A percentile compares a stretch with the other conserved stretches of the same genome.
These are phyloP conservation scores for Scelioninae gen. 1 DNA, from an alignment of 2,888 invertebrate genomes.

Conservation along the genomic window DNA sequence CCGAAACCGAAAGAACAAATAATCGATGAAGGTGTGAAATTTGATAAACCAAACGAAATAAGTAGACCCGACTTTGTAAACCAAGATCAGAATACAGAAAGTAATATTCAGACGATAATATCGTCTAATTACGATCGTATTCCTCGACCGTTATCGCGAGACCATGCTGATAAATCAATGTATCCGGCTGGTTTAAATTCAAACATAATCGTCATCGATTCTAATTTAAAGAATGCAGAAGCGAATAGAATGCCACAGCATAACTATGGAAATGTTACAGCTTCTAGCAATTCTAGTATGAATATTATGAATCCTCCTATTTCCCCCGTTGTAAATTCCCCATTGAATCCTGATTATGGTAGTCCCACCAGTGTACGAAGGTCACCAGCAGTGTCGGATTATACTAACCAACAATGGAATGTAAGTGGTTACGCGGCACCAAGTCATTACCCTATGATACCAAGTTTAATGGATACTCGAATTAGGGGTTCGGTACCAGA, in stretches of 20 bases:
- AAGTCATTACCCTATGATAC: slow-evolving; percentile 43
- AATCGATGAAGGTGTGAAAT: too few relatives aligned
- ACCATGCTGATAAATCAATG: slow-evolving; percentile 13
- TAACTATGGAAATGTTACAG: background rate
- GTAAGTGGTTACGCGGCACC: slow-evolving; percentile 19
- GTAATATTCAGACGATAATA: slow-evolving; percentile 40
- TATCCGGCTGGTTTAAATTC: slow-evolving; percentile 14
- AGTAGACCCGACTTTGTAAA: too few relatives aligned
- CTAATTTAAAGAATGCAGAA: slow-evolving; percentile 15
- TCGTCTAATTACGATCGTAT: slow-evolving; percentile 15
- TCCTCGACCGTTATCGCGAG: too few relatives aligned
- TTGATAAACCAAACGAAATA: too few relatives aligned
- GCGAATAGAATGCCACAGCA: slow-evolving; percentile 17
- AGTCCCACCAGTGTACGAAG: slow-evolving; percentile 22
- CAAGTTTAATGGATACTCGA: slow-evolving; percentile 50
- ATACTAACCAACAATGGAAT: slow-evolving; percentile 42
- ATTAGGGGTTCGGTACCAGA: slow-evolving; percentile 50
- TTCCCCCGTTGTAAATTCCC: slow-evolving; percentile 29
- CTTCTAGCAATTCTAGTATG: slow-evolving; percentile 67
- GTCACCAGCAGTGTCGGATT: slow-evolving; percentile 36
- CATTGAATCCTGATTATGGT: slow-evolving; percentile 39
- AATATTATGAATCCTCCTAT: slow-evolving; percentile 14
- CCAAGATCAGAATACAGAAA: background rate
- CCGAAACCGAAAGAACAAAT: too few relatives aligned
- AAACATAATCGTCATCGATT: slow-evolving; percentile 38